Percentiles rank a stretch among this genome's conserved stretches.
phyloP scores from a whole-genome alignment of 2,113 vertebrate genomes.

The Gymnobelideus leadbeateri region DNA sequence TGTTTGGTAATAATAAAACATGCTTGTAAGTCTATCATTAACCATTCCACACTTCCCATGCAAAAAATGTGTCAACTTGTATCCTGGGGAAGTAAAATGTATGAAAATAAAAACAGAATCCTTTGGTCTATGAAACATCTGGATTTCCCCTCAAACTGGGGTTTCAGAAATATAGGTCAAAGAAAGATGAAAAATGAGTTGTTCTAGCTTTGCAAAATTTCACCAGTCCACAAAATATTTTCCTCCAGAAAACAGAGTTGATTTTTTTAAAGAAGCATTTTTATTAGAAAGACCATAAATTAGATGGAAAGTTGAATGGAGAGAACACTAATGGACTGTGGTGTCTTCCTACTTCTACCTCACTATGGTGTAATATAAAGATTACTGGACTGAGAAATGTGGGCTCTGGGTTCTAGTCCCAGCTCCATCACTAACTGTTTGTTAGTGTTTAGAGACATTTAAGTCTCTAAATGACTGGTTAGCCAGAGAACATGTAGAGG shows the following conservation, averaged over 20 bases:
- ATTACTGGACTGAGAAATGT: neutral
- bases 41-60: neutral
- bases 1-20: neutral
- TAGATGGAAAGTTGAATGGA: neutral
- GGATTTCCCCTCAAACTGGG: neutral
- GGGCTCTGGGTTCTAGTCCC: neutral
- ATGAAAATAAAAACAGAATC: neutral
- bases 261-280: neutral
- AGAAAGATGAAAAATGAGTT: neutral
- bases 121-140: neutral
- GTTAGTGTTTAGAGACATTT: no score
- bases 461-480: neutral
- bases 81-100: neutral
- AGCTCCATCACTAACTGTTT: neutral
- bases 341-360: neutral
- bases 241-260: constrained; percentile 4
- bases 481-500: neutral
- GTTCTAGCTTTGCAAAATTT: neutral
- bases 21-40: neutral
- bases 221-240: neutral
- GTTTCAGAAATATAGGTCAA: constrained; percentile 43
- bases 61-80: neutral
- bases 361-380: neutral
- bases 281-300: neutral
- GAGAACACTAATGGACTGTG: neutral